Base-by-base conservation (phyloP, 1,140 invertebrate species). In the Acromyrmex charruanus region DNA sequence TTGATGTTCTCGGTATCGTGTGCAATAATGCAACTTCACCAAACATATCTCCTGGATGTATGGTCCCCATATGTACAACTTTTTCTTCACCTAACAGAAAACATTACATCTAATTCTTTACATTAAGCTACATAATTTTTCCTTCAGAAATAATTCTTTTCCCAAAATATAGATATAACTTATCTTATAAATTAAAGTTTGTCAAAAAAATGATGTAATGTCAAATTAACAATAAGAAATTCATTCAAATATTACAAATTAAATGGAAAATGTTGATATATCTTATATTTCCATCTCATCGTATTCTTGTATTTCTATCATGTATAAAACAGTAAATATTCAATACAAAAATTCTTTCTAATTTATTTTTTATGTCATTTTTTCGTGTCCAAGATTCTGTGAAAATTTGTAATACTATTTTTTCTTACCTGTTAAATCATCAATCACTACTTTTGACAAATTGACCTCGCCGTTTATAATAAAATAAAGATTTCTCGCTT, bases 1-100 rank as follows among this genome's bases (percentile, higher is more conserved):
- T 96, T 3, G 96, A 95, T 28, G 96, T 95, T 88, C 97, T 95
- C 16, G 95, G 94, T 69, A 96, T 95, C 16, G 95, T 94, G 84
- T 97, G 96, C 28, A 97, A 90, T 28, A 97, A 90, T n/a, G 96
- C 96, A 21, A 97, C 95, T 90, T 97, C 96, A 0, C 96, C 97
- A 88, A 97, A 97, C 94, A 96, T 96, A 69, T 96, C 96, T 0
- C 96, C 96, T 1, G 94, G 25, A 44, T 87, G 86, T 74, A 95
- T 90, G 1, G 58, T 89, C 14, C 92, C 93, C 59, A 93, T 90
- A 35, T 92, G 79, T 18, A 91, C 59, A 85, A 90, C 69, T 44
- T 58, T 84, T 0, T 77, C 14, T 6, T 94, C 92, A 2, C 88
- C 93, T 94, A 58, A 39, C 16, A 12, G 74, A 14, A 63, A 55